A percentile compares a stretch with the other conserved stretches of the same genome.
phyloP scores from a whole-genome alignment of 64 coral and sea anemone species.

The Dendronephthya gigantea region DNA sequence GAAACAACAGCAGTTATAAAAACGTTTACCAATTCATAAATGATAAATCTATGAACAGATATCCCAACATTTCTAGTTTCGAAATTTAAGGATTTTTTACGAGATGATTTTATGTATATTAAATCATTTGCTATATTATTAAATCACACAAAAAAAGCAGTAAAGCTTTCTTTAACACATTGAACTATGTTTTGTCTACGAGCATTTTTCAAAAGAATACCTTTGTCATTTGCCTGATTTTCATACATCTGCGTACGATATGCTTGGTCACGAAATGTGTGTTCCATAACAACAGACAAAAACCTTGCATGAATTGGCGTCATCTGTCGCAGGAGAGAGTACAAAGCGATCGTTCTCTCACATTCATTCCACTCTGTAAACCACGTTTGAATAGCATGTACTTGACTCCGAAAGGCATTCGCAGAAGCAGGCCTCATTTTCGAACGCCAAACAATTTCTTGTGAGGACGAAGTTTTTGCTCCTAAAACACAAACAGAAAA shows the following conservation, averaged over 20 bases:
- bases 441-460: not conserved
- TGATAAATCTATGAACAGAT: no score
- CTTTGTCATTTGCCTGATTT: constrained; percentile 86
- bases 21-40: no score
- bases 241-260: constrained; percentile 63
- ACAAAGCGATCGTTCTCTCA: constrained; percentile 89
- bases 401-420: constrained; percentile 86
- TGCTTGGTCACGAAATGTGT: constrained; percentile 83
- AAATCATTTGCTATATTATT: not conserved
- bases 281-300: constrained; percentile 79
- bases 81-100: no score
- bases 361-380: constrained; percentile 95
- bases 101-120: not conserved
- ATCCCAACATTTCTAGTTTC: no score
- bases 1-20: no score
- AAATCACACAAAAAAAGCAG: not conserved
- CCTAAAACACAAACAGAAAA: not conserved
- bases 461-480: not conserved
- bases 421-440: constrained; percentile 75
- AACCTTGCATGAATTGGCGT: constrained; percentile 78
- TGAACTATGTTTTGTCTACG: constrained; percentile 13
- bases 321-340: constrained; percentile 73
- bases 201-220: constrained; percentile 25
- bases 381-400: constrained; percentile 68
- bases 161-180: not conserved